phyloP scores from a whole-genome alignment of 2,888 invertebrate species.

The Chloroclysta siterata region DNA sequence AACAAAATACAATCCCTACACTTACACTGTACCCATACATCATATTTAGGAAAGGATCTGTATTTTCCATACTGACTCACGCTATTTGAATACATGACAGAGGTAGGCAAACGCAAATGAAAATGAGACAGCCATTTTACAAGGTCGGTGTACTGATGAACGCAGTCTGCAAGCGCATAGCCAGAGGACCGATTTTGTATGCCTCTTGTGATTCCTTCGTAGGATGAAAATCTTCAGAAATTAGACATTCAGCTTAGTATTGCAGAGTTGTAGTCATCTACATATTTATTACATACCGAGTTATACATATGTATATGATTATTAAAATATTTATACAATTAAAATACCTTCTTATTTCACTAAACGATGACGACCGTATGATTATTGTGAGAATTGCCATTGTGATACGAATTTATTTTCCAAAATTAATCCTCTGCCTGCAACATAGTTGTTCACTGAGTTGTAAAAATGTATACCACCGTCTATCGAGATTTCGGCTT shows the following conservation, averaged over 20 bases:
- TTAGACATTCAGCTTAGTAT: background rate
- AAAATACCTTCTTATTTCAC: no score
- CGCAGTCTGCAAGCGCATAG: slow-evolving; percentile 4
- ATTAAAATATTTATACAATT: no score
- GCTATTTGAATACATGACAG: slow-evolving; percentile 7
- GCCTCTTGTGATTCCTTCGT: background rate
- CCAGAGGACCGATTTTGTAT: slow-evolving; percentile 2
- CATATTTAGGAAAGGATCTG: background rate
- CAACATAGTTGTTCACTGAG: background rate
- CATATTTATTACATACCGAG: no score
- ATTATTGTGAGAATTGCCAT: no score
- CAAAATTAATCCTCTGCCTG: no score
- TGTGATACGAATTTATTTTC: no score
- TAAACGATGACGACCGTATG: no score
- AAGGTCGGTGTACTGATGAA: slow-evolving; percentile 71
- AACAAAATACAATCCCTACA: no score
- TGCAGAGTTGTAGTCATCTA: background rate
- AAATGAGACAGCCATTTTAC: slow-evolving; percentile 61
- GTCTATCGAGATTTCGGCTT: background rate
- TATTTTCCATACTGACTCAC: slow-evolving; percentile 14
- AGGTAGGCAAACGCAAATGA: slow-evolving; percentile 11
- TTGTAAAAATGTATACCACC: background rate
- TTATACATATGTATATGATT: no score
- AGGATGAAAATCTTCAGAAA: background rate
- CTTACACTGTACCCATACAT: no score